A percentile compares a stretch with the other conserved stretches of the same genome.
phyloP scores from a whole-genome alignment of 2,113 vertebrate species.

The Pseudonaja textilis region DNA sequence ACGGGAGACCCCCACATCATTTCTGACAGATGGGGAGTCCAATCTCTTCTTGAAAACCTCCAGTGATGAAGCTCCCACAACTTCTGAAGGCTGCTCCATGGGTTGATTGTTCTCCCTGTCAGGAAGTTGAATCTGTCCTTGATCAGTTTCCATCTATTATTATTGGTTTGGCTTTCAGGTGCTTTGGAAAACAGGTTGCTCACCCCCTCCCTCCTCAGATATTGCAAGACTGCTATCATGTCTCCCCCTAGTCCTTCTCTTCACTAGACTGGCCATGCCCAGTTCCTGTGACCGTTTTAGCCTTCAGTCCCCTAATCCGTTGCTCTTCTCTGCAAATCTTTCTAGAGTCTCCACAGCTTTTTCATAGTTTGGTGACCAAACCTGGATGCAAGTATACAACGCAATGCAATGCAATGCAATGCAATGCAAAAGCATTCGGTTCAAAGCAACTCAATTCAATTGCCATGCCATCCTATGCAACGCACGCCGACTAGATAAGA shows the following conservation, averaged over 20 bases:
- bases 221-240: background rate
- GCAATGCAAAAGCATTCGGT: too few relatives aligned
- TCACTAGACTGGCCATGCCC: background rate
- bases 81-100: too few relatives aligned
- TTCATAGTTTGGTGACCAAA: background rate
- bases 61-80: too few relatives aligned
- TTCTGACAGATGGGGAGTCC: too few relatives aligned
- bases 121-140: too few relatives aligned
- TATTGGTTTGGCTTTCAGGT: background rate
- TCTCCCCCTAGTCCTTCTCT: background rate
- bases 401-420: too few relatives aligned
- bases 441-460: background rate
- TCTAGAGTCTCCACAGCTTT: background rate
- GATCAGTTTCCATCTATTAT: too few relatives aligned
- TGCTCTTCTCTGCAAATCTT: background rate
- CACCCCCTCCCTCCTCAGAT: fast-evolving
- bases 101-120: too few relatives aligned
- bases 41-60: too few relatives aligned
- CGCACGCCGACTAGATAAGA: background rate
- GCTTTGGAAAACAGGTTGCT: background rate
- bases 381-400: background rate
- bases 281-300: background rate
- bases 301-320: background rate
- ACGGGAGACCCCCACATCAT: too few relatives aligned
- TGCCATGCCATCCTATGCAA: too few relatives aligned